Evolutionary conservation across 2,888 invertebrate genomes (phyloP).

Genomic region (Thalpophila matura): DNA sequence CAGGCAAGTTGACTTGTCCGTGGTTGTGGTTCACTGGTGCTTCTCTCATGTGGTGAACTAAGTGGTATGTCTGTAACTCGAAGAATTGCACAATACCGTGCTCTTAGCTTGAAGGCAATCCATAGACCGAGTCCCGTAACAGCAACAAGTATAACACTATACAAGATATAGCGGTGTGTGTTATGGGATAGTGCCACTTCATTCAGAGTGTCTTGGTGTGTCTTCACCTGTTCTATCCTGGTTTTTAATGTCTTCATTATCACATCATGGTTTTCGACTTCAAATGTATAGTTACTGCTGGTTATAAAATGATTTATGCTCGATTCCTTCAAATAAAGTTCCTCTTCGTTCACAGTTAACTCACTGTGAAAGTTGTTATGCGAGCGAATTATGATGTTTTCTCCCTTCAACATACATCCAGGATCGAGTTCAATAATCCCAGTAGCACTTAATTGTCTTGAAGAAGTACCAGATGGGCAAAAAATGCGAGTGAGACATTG

Average conservation of each 20-base stretch:
- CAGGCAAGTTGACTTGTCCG: too few relatives aligned
- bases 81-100: too few relatives aligned
- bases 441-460: neutral
- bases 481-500: constrained; percentile 3
- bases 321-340: neutral
- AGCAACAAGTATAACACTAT: too few relatives aligned
- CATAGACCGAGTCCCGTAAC: too few relatives aligned
- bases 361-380: neutral
- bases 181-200: too few relatives aligned
- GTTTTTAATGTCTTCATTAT: neutral
- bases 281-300: neutral
- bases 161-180: too few relatives aligned
- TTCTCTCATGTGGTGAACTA: too few relatives aligned
- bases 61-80: too few relatives aligned
- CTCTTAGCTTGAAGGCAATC: too few relatives aligned
- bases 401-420: constrained; percentile 2
- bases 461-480: neutral
- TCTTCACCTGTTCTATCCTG: too few relatives aligned
- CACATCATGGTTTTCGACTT: neutral
- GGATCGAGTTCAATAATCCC: neutral
- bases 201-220: too few relatives aligned
- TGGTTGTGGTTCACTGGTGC: too few relatives aligned
- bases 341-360: neutral
- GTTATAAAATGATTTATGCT: neutral
- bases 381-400: neutral